These are phyloP conservation scores for Acleris laterana DNA, from an alignment of 2,888 invertebrate genomes.

Conservation along the genomic window DNA sequence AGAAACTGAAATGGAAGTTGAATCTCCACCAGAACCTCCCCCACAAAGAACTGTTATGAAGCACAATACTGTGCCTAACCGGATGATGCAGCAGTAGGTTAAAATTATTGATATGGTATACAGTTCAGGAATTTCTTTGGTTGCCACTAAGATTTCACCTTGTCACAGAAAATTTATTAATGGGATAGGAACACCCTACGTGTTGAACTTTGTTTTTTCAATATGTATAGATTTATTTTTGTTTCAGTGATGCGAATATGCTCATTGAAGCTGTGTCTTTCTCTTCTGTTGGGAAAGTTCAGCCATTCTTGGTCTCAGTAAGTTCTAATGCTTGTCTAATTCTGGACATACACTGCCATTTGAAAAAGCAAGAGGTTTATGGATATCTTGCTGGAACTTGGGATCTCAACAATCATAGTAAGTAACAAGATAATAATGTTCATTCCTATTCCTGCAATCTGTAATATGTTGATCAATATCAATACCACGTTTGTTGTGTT, in stretches of 20 bases:
- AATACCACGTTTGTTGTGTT: slow-evolving; percentile 46
- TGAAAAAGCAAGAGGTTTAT: slow-evolving; percentile 96
- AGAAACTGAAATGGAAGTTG: slow-evolving; percentile 85
- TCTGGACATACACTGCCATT: slow-evolving; percentile 96
- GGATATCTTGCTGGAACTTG: slow-evolving; percentile 98
- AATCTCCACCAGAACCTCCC: slow-evolving; percentile 85
- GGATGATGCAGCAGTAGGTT: slow-evolving; percentile 91
- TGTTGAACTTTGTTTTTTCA: slow-evolving; percentile 59
- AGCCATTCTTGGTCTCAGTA: slow-evolving; percentile 95
- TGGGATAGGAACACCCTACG: too few species aligned
- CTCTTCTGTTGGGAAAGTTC: slow-evolving; percentile 93
- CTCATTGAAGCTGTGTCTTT: slow-evolving; percentile 95
- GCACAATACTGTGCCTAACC: slow-evolving; percentile 90
- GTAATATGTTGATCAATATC: too few species aligned
- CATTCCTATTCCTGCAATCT: too few species aligned
- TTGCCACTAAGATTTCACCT: too few species aligned
- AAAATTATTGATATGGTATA: background rate
- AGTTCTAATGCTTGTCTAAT: slow-evolving; percentile 94
- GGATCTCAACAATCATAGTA: slow-evolving; percentile 97
- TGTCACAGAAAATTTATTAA: too few species aligned
- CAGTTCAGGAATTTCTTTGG: too few species aligned
- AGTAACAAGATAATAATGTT: slow-evolving; percentile 59
- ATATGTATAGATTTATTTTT: slow-evolving; percentile 83
- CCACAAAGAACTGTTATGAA: slow-evolving; percentile 88
- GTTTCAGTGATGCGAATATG: slow-evolving; percentile 93